Evolutionary conservation across 2,888 invertebrate genomes (phyloP), one percentile per base, ranked within the genome.

Genomic region (Orgyia antiqua): DNA sequence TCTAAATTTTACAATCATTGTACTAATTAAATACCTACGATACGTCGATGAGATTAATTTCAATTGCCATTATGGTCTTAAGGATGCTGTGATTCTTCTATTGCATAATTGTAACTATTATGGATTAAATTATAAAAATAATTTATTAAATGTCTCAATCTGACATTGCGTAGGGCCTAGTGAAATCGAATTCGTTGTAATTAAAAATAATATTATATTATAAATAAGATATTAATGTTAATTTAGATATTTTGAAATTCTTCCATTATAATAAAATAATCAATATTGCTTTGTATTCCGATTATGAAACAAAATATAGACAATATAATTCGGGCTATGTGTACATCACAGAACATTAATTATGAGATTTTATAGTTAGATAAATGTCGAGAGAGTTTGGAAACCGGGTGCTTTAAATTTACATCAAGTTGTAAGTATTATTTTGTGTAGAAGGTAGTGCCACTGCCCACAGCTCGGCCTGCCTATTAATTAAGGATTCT

Each of bases 61-160:
- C 76, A 75, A 78, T 77, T 74, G 74, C 79, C 78, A 72, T 76
- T 79, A 84, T 75, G 79, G 80, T 84, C 83, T 79, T 84, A 82
- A 84, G 76, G 68, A 84, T 82, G 84, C 84, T 84, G 84, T 84
- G 84, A 84, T 86, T 84, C 82, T 84, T 84, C 82, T 84, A 86
- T 84, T 86, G 86, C 84, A 71, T 84, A 83, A 77, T 75, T 79
- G 70, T 78, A 78, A 79, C 52, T 63, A 73, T 76, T 74, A 68
- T 68, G 58, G 58, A 70, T 60, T 66, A 65, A 64, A 68, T 64
- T 67, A 65, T 68, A 56, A 63, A 63, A 23, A 23, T 24, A 65
- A 67, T 62, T 60, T 68, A 62, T 77, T 23, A 9, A 9, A 7
- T 73, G 70, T 78, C 77, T 73, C 68, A 76, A 78, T 79, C 77